Conservation (phyloP, 1,140 invertebrate species). For the Subanguina moxae region DNA sequence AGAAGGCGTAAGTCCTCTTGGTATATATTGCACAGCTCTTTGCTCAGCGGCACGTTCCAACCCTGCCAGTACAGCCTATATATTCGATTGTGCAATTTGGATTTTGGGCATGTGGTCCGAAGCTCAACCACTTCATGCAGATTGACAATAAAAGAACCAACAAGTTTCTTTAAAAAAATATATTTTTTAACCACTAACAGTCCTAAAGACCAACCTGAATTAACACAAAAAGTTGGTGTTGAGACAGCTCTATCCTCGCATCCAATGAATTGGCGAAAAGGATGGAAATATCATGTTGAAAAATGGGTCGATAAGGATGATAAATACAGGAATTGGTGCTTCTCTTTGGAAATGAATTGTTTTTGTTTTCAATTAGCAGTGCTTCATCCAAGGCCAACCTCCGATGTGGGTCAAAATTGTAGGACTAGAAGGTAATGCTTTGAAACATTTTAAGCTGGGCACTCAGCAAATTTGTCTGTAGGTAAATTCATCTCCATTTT, state of each 20-base stretch:
- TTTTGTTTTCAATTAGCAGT: not conserved
- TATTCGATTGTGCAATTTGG: slow-evolving; percentile 28
- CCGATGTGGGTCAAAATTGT: not conserved
- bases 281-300: slow-evolving; percentile 34
- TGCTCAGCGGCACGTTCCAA: slow-evolving; percentile 15
- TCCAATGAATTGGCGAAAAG: slow-evolving; percentile 7
- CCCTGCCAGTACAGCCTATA: slow-evolving; percentile 33
- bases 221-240: slow-evolving; percentile 6
- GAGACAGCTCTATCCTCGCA: slow-evolving; percentile 3
- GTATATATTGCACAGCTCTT: slow-evolving; percentile 26
- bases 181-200: not conserved
- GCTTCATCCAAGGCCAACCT: not conserved
- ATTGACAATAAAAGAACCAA: slow-evolving; percentile 5
- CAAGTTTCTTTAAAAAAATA: slow-evolving; percentile 5
- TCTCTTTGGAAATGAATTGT: not conserved
- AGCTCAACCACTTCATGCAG: slow-evolving; percentile 24
- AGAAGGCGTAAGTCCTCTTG: slow-evolving; percentile 32
- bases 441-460: not conserved
- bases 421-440: not conserved
- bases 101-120: slow-evolving; percentile 20
- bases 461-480: no score
- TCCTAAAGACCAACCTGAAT: not conserved
- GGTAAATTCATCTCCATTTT: no score
- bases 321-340: slow-evolving; percentile 4
- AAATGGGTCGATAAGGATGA: slow-evolving; percentile 23